Percentiles rank a stretch among this genome's conserved stretches.
These are phyloP conservation scores for Catharus ustulatus DNA, from an alignment of 2,797 vertebrate species.

Conservation along the genomic window DNA sequence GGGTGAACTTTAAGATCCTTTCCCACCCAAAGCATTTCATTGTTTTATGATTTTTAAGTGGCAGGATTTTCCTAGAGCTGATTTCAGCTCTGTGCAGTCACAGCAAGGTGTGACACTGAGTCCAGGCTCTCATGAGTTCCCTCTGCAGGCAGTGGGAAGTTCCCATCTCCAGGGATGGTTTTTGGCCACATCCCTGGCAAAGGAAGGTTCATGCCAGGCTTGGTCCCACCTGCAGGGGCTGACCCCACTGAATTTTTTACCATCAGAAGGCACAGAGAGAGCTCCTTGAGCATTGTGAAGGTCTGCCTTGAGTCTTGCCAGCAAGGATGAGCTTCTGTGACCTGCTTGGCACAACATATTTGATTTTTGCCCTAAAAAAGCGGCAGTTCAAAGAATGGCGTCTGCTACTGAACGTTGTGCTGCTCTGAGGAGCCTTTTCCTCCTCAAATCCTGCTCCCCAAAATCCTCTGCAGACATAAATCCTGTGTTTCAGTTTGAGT, in stretches of 20 bases:
- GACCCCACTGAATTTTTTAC: background rate
- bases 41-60: background rate
- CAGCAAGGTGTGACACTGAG: accelerated
- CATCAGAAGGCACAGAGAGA: background rate
- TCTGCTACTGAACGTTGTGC: accelerated
- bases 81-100: background rate
- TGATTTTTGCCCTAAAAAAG: background rate
- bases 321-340: background rate
- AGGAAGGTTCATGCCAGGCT: accelerated
- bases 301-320: background rate
- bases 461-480: background rate
- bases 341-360: background rate
- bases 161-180: background rate
- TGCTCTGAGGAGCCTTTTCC: background rate
- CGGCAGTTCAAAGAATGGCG: accelerated
- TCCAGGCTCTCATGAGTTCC: background rate
- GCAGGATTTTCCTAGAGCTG: background rate
- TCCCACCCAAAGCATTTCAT: accelerated
- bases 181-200: background rate
- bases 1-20: accelerated
- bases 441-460: accelerated
- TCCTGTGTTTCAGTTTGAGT: accelerated
- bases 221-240: background rate
- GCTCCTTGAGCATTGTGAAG: background rate
- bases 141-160: accelerated